Evolutionary conservation across 2,888 invertebrate species (phyloP), one percentile per base, ranked within the genome.

Genomic region (Agrilus mali): DNA sequence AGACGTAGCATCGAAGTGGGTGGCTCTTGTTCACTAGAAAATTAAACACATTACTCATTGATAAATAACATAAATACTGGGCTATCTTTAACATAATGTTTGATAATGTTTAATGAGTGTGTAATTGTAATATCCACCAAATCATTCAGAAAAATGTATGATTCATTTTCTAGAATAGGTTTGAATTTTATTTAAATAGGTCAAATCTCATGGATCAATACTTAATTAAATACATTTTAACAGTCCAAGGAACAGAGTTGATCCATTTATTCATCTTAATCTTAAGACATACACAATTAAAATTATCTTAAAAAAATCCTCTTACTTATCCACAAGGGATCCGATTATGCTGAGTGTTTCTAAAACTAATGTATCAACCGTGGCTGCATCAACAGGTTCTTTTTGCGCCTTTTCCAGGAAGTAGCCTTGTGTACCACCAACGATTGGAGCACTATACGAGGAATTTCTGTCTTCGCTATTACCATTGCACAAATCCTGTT

Each of bases 271-370:
- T 20, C 7, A 5, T 20, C 20, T 20, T 20, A 7, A 34, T 31
- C 36, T 41, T 37, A 34, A 20, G 36, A 12, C 7, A 10, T 17
- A 8, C 16, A 33, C 8, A 38, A n/a, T 35, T 6, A 3, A 32
- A 7, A 36, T n/a, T 40, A 5, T 20, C 5, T 4, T 1, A 20
- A 20, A 33, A 42, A 41, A 20, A 20, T 36, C 36, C 53, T 71
- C 81, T 70, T 70, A 86, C 85, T 86, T 88, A 66, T 90, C 88
- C 44, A 89, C 86, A 46, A 89, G 75, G 4, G 84, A 80, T 44
- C 87, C 78, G 48, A 92, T 87, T 33, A 87, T 75, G 41, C 77
- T 74, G 20, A 92, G 68, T 13, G 88, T 87, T 61, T 92, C 86
- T 41, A 86, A 67, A 15, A 93, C 85, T 39, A 92, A 72, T 47